phyloP scores from a whole-genome alignment of 2,888 invertebrate genomes.

The Leptinotarsa rubiginosa region DNA sequence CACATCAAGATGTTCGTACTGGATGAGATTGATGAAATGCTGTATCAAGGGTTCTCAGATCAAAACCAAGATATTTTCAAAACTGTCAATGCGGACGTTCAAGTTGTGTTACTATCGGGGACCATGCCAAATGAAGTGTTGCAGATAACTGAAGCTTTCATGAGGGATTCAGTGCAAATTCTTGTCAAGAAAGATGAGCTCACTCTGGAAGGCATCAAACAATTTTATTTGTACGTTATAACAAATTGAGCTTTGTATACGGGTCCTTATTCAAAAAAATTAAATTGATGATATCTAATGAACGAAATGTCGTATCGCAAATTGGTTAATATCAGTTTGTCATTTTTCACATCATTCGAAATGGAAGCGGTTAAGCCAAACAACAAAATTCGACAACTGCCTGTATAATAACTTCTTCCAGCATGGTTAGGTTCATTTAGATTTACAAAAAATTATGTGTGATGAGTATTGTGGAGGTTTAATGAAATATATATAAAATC shows the following conservation, averaged over 20 bases:
- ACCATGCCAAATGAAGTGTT: conserved; percentile 99
- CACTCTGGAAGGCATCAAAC: conserved; percentile 96
- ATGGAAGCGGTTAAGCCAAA: too few species aligned
- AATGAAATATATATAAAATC: too few species aligned
- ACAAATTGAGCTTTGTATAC: too few species aligned
- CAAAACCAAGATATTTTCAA: conserved; percentile 99
- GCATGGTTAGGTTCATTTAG: too few species aligned
- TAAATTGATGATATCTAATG: too few species aligned
- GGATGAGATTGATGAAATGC: conserved; percentile 99
- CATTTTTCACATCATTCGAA: too few species aligned
- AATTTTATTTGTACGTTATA: conserved; percentile 92
- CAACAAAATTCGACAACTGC: too few species aligned
- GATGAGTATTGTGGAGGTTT: too few species aligned
- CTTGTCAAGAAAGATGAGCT: conserved; percentile 98
- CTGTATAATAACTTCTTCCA: too few species aligned
- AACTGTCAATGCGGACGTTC: conserved; percentile 90
- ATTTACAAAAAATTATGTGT: too few species aligned
- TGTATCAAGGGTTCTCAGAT: conserved; percentile 98
- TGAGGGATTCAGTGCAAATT: conserved; percentile 94
- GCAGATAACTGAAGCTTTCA: conserved; percentile 97
- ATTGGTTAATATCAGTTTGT: too few species aligned
- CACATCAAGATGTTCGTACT: conserved; percentile 97
- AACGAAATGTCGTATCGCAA: conserved; percentile 69
- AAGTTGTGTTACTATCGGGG: conserved; percentile 95
- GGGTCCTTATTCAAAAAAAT: too few species aligned